Percentiles rank a stretch among this genome's conserved stretches.
Evolutionary conservation across 2,888 invertebrate species (phyloP).

Genomic region (Lasius fuliginosus): DNA sequence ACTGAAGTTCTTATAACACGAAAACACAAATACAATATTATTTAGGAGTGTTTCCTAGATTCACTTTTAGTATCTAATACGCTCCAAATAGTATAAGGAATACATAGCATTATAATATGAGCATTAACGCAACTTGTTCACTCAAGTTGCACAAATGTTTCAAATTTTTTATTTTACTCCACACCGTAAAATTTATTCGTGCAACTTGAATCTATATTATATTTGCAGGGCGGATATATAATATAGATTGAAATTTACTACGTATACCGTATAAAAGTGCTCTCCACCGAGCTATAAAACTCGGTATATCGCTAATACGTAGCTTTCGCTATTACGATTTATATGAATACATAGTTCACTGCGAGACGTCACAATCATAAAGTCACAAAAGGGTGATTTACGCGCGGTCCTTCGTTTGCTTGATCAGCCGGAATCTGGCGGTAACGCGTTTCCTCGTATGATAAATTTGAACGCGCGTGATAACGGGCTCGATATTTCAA

Average conservation of each 20-base stretch:
- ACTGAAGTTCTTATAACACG: not conserved
- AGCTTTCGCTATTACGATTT: slow-evolving; percentile 18
- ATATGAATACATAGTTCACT: slow-evolving; percentile 16
- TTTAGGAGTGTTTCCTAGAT: not conserved
- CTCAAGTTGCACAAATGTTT: not conserved
- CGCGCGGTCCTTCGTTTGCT: slow-evolving; percentile 36
- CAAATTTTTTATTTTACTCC: slow-evolving; percentile 5
- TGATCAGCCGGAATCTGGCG: slow-evolving; percentile 51
- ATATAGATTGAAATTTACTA: slow-evolving; percentile 1
- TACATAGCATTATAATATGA: not conserved
- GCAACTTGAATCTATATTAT: slow-evolving; percentile 14
- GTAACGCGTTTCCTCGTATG: slow-evolving; percentile 52
- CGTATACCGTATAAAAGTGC: not conserved
- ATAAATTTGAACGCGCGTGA: slow-evolving; percentile 37
- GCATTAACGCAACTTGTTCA: slow-evolving; percentile 23
- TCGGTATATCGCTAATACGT: slow-evolving; percentile 1
- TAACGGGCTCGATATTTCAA: slow-evolving; percentile 44
- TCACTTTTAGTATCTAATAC: not conserved
- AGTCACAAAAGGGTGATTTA: slow-evolving; percentile 46
- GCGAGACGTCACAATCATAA: slow-evolving; percentile 35
- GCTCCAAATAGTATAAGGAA: not conserved
- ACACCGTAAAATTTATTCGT: slow-evolving; percentile 18
- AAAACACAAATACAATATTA: not conserved
- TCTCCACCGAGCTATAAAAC: not conserved
- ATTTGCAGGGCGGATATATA: not conserved